A percentile compares a stretch with the other conserved stretches of the same genome.
These are phyloP conservation scores for Rhagonycha lutea DNA, from an alignment of 2,888 invertebrate species.

Conservation along the genomic window DNA sequence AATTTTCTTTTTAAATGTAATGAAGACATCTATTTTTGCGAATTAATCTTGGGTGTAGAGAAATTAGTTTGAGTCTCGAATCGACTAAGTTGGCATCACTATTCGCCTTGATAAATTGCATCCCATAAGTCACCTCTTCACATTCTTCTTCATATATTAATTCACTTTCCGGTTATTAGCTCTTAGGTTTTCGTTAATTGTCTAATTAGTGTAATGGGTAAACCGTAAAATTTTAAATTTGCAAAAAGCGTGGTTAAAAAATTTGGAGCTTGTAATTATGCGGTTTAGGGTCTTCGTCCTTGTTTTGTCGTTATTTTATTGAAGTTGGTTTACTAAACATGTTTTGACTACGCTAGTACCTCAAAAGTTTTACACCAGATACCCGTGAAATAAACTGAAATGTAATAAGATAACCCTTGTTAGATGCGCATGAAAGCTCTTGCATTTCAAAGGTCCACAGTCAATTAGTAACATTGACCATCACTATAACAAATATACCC, in stretches of 20 bases:
- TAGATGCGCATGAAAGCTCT: slow-evolving; percentile 7
- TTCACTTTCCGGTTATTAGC: slow-evolving; percentile 15
- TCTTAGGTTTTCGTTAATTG: slow-evolving; percentile 3
- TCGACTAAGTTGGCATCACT: slow-evolving; percentile 18
- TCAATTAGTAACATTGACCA: slow-evolving; percentile 13
- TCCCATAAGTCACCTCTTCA: slow-evolving; percentile 8
- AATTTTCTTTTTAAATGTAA: slow-evolving; percentile 22
- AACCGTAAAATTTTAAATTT: slow-evolving; percentile 10
- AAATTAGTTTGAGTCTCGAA: slow-evolving; percentile 19
- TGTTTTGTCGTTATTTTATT: slow-evolving; percentile 10
- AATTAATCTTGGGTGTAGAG: slow-evolving; percentile 22
- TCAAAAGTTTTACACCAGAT: slow-evolving; percentile 6
- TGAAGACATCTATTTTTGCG: slow-evolving; percentile 22
- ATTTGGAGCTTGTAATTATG: neutral
- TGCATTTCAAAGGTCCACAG: slow-evolving; percentile 1
- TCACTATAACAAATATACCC: neutral
- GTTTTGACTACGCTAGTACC: slow-evolving; percentile 12
- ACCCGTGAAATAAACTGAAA: slow-evolving; percentile 12
- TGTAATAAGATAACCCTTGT: slow-evolving; percentile 22
- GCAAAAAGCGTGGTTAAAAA: neutral
- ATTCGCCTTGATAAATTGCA: slow-evolving; percentile 8
- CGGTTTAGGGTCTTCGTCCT: neutral
- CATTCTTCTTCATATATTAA: slow-evolving; percentile 13
- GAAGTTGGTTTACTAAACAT: slow-evolving; percentile 17
- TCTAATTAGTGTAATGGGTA: neutral